Conservation (phyloP, 2,888 invertebrate genomes). For the Yponomeuta malinellus region DNA sequence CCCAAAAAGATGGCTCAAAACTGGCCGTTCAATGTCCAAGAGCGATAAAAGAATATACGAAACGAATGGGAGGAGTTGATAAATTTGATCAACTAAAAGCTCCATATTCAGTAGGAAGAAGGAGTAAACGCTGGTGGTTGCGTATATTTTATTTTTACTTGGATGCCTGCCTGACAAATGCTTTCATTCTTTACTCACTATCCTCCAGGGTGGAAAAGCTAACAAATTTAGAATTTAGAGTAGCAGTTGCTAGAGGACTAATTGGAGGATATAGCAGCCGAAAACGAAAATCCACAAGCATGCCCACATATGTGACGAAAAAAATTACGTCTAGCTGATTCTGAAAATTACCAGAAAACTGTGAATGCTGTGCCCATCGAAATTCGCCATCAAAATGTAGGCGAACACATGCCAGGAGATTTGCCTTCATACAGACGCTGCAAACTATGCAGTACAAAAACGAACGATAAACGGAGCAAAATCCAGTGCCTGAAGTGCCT, state of each 20-base stretch:
- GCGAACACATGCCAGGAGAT: conserved; percentile 24
- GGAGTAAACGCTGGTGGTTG: conserved; percentile 28
- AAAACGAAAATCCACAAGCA: conserved; percentile 20
- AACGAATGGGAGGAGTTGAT: conserved; percentile 9
- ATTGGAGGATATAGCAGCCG: conserved; percentile 20
- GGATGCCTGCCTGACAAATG: conserved; percentile 27
- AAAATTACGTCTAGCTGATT: conserved; percentile 20
- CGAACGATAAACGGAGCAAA: conserved; percentile 20
- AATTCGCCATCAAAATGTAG: conserved; percentile 24
- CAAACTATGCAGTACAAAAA: conserved; percentile 21
- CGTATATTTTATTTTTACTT: conserved; percentile 29
- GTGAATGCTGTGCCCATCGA: conserved; percentile 24
- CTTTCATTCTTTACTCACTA: conserved; percentile 24
- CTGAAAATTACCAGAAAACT: conserved; percentile 22
- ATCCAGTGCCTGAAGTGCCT: conserved; percentile 21
- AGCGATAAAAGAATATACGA: neutral
- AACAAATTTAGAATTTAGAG: conserved; percentile 26
- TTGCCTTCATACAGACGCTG: conserved; percentile 14
- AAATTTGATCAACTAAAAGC: conserved; percentile 17
- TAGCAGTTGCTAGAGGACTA: conserved; percentile 23
- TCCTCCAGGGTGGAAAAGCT: conserved; percentile 22
- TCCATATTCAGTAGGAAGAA: conserved; percentile 26
- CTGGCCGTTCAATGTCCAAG: neutral
- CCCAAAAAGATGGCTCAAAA: conserved; percentile 18
- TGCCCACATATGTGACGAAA: conserved; percentile 20